Conservation (phyloP, 2,113 vertebrate species). For the Apteryx owenii region DNA sequence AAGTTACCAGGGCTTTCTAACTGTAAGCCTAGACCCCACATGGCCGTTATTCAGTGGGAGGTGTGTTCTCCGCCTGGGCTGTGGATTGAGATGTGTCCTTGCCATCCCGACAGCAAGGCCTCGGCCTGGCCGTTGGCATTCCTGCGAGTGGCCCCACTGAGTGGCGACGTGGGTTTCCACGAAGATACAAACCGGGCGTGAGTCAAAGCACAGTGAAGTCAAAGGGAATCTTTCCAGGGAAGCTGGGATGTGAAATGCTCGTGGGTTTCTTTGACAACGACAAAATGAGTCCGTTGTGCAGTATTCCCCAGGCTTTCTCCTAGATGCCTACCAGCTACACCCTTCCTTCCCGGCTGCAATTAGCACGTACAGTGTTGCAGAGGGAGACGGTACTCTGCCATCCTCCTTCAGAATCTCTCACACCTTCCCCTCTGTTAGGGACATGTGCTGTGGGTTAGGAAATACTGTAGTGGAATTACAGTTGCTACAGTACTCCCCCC, state of each 20-base stretch:
- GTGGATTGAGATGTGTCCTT: background rate
- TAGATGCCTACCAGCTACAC: slow-evolving; percentile 46
- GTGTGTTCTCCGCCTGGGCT: background rate
- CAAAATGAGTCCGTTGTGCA: background rate
- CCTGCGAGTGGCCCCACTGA: background rate
- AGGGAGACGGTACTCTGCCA: slow-evolving; percentile 18
- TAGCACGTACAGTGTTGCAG: slow-evolving; percentile 45
- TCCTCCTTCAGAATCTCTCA: slow-evolving; percentile 49
- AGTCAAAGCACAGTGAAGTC: background rate
- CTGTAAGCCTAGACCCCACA: background rate
- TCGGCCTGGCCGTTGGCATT: background rate
- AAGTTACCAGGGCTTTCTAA: background rate
- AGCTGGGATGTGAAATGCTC: background rate
- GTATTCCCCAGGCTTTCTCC: slow-evolving; percentile 2
- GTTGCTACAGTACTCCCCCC: slow-evolving; percentile 38
- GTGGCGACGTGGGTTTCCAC: accelerated
- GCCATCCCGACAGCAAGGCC: background rate
- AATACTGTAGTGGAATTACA: background rate
- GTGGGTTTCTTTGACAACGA: background rate
- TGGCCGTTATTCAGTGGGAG: background rate
- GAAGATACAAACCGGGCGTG: background rate
- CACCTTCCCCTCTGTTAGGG: slow-evolving; percentile 62
- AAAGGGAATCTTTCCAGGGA: background rate
- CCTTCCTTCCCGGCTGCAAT: slow-evolving; percentile 47
- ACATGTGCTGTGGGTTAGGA: slow-evolving; percentile 19